Base-by-base conservation (phyloP, 2,888 invertebrate species). In the Pardosa pseudoannulata region DNA sequence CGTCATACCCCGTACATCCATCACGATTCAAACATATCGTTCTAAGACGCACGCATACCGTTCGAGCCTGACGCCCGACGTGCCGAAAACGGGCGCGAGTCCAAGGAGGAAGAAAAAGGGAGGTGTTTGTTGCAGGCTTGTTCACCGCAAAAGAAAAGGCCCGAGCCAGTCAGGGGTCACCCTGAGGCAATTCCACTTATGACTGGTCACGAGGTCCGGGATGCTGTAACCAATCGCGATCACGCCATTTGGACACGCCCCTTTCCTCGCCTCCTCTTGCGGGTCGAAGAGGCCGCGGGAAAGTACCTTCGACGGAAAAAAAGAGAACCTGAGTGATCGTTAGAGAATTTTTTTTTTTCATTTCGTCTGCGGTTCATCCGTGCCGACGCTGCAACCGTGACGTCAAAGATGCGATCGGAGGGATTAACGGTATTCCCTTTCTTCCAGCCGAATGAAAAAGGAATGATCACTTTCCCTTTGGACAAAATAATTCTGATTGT, bases 181-280 rank as follows among this genome's bases (percentile, higher is more conserved):
- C 76, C 36, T 19, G 16, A 50, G 32, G 83, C 13, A 68, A 64
- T 71, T 56, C 56, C 28, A 68, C 56, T 64, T 74, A 75, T 82
- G 56, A 70, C 82, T 71, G 71, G 83, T 68, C 83, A 74, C 56
- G 56, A 81, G 72, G 83, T 78, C 71, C 71, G 72, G 72, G 76
- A 76, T 27, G 71, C 78, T 56, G 32, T 65, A 27, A 72, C 83
- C 83, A 83, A 83, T 83, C 72, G 65, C 64, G 56, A 50, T 78
- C 29, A 78, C 76, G 71, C 56, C 68, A n/a, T 29, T 19, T 50
- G 27, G 75, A 36, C 83, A 76, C 83, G 83, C 83, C 83, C 36
- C 36, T 72, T 78, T 72, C 78, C 64, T 62, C 75, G 82, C 70
- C 75, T 75, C 29, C 74, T 70, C 16, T n/a, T 3, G 19, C 3